Evolutionary conservation across 64 coral and sea anemone genomes (phyloP), one percentile per base, ranked within the genome.

Genomic region (Stylophora pistillata): DNA sequence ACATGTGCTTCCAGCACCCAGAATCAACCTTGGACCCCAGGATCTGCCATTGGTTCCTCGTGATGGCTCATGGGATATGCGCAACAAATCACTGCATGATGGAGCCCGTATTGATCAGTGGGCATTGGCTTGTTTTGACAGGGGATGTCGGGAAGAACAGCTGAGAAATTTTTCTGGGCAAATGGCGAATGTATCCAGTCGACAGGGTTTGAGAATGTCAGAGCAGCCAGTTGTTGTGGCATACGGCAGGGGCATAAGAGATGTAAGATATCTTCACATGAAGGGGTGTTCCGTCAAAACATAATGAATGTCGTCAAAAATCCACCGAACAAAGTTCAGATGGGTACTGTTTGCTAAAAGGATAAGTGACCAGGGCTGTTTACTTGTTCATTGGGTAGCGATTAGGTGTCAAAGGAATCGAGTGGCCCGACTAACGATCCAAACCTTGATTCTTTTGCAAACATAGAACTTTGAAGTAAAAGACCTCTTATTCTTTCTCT

Each of bases 1-100:
- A 2, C 73, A 92, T 16, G 87, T 98, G 12, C 86, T 98, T 14
- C 86, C 86, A 9, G 3, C 96, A 16, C 96, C 96, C 0, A 60
- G 23, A 76, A 60, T 98, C 60, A 73, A 85, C 17, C 63, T 98
- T 0, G 96, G 93, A 32, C 89, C 85, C 0, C 18, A 70, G 33
- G 89, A 70, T 33, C 37, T 31, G 28, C 70, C 58, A 0, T 3
- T 98, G 1, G 21, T 34, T 18, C 96, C 96, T 18, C 77, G 55
- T 25, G 87, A 98, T 66, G 96, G 96, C 12, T 87, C 81, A 34
- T 98, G 96, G 96, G 96, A 98, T 53, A 95, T 98, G 96, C 77
- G 72, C 9, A 60, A 60, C 10, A 89, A 92, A 57, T 18, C 54
- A 2, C 91, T 95, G 30, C 87, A 79, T 37, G 30, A 74, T 9